Base-by-base conservation (phyloP, 2,113 vertebrate species). In the Monarcha castaneiventris region DNA sequence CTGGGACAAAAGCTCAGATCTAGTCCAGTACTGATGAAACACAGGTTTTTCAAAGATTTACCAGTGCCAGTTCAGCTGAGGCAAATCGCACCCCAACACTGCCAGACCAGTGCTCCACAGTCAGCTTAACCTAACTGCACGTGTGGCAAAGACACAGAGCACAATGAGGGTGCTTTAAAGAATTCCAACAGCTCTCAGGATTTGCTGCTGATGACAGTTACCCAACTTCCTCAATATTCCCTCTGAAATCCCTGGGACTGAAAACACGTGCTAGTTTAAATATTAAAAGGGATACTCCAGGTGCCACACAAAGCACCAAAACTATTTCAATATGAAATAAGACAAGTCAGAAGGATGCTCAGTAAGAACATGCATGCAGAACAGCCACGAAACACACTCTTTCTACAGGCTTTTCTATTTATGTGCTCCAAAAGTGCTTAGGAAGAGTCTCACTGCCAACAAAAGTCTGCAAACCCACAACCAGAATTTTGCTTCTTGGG, bases 361-460 rank as follows among this genome's bases (percentile, higher is more conserved):
- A 25, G 27, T 44, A 26, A 61, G n/a, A 78, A 67, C 20, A 41
- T 1, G 8, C 20, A 69, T 0, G 6, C 15, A 67, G 27, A 69
- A 64, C 0, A 84, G 41, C 32, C 61, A 44, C 0, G 2, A 32
- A 82, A 66, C 5, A 46, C 5, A 17, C 16, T 32, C 10, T 17
- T 84, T 27, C 43, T 49, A 44, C 29, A 46, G 7, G n/a, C 13
- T 85, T n/a, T 87, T 80, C 49, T 27, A 17, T 27, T 62, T 1
- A 2, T 1, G 5, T n/a, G 23, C 52, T 56, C 15, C 35, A 66
- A 74, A 79, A 11, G 8, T 43, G 25, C 17, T 89, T 14, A 49
- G 25, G 55, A 73, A 71, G 43, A n/a, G 13, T 21, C 55, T 59
- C 39, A n/a, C 35, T 30, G 52, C 16, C 1, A 4, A 20, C 19